Conservation (phyloP, 2,797 vertebrate species). For the Botia kubotai region DNA sequence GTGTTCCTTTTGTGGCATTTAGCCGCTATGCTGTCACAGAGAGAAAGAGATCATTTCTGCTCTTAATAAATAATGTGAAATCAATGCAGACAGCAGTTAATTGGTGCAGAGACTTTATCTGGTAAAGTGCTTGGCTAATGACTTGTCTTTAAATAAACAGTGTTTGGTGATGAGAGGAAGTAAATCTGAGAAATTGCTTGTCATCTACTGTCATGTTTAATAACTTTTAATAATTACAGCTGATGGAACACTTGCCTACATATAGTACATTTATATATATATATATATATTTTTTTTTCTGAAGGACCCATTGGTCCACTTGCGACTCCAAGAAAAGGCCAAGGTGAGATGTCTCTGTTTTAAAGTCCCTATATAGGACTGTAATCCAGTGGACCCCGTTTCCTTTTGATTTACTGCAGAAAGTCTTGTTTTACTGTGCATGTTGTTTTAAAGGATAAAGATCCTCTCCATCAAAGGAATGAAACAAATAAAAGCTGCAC, state of each 20-base stretch:
- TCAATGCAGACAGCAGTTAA: slow-evolving; percentile 90
- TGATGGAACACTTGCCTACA: slow-evolving; percentile 84
- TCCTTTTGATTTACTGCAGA: no score
- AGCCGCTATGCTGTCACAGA: slow-evolving; percentile 72
- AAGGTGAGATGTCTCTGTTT: slow-evolving; percentile 83
- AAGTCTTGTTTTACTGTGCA: not conserved
- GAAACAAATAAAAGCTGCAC: no score
- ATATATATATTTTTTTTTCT: slow-evolving; percentile 49
- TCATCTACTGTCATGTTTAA: slow-evolving; percentile 99
- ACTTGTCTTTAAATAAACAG: slow-evolving; percentile 98
- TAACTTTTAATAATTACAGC: slow-evolving; percentile 99
- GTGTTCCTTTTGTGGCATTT: slow-evolving; percentile 70
- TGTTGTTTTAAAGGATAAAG: not conserved
- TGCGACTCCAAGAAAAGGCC: slow-evolving; percentile 89
- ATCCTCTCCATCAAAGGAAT: not conserved
- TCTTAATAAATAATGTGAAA: slow-evolving; percentile 92
- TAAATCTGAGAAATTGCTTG: slow-evolving; percentile 99
- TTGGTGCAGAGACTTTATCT: slow-evolving; percentile 94
- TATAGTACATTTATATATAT: not conserved
- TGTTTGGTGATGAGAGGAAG: slow-evolving; percentile 93
- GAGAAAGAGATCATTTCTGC: slow-evolving; percentile 83
- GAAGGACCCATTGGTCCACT: slow-evolving; percentile 84
- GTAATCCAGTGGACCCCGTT: no score
- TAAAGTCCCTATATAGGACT: not conserved
- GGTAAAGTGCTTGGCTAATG: slow-evolving; percentile 91